Conservation (phyloP, 2,888 invertebrate species). For the Drosophila nr. fundita region DNA sequence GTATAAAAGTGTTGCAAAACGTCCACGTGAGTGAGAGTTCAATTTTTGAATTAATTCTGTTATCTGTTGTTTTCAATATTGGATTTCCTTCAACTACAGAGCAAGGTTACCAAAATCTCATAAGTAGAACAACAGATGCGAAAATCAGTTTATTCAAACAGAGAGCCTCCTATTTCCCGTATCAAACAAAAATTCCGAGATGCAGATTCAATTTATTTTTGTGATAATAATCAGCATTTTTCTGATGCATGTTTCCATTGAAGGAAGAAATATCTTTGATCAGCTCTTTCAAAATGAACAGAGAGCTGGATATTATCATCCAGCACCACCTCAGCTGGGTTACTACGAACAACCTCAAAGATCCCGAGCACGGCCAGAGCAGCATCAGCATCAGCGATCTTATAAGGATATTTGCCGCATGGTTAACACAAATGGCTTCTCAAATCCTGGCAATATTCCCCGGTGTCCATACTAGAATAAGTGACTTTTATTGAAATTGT, state of each 20-base stretch:
- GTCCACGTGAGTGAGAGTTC: not conserved
- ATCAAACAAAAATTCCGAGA: not conserved
- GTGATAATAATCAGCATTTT: conserved; percentile 21
- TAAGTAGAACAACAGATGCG: conserved; percentile 44
- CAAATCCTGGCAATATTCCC: conserved; percentile 75
- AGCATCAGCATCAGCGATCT: conserved; percentile 49
- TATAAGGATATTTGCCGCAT: conserved; percentile 80
- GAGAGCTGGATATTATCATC: conserved; percentile 42
- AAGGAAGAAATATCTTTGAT: conserved; percentile 33
- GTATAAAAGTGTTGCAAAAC: conserved; percentile 18
- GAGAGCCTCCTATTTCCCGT: conserved; percentile 1
- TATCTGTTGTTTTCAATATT: conserved; percentile 48
- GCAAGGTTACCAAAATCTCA: conserved; percentile 50
- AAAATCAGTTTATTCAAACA: conserved; percentile 29
- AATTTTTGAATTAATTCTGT: conserved; percentile 27
- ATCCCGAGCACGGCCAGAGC: not conserved
- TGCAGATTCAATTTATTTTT: conserved; percentile 12
- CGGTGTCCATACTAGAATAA: conserved; percentile 67
- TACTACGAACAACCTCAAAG: conserved; percentile 18
- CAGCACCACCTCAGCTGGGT: conserved; percentile 1
- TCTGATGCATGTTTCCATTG: not conserved
- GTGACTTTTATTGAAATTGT: conserved; percentile 36
- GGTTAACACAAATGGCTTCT: conserved; percentile 74
- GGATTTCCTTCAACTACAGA: conserved; percentile 3
- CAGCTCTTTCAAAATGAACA: conserved; percentile 41